Evolutionary conservation across 2,113 vertebrate genomes (phyloP), one percentile per base, ranked within the genome.

Genomic region (Plectropomus leopardus): DNA sequence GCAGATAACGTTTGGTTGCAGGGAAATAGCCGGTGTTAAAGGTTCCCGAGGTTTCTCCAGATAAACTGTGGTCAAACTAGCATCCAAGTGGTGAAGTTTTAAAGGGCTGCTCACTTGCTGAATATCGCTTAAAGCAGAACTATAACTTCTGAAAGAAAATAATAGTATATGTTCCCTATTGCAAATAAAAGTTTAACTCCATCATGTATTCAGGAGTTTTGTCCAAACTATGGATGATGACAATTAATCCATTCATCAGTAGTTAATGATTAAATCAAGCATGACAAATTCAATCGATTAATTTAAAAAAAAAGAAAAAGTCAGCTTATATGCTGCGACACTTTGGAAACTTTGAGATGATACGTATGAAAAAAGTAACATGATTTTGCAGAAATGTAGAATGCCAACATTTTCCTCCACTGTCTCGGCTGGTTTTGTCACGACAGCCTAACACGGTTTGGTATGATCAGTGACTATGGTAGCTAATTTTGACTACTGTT

Each of bases 1-100:
- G 60, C 70, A 55, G 84, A 79, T 61, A 48, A 32, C 5, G 54
- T 76, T 79, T 73, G 63, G 80, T 78, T 75, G 40, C 58, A 73
- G 77, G 57, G 61, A 66, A 55, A 23, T 21, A 23, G 58, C 44
- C 51, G 1, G 24, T 23, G 71, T 76, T 63, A 72, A 73, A 84
- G 67, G 59, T 42, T 58, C 26, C 15, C 63, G 67, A 84, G 67
- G 58, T 42, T 58, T 34, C 15, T 67, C 7, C 0, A 48, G 68
- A 67, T 74, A 61, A 80, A 57, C 47, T 10, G 16, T 13, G 65
- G 48, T 74, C 64, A 80, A 34, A 45, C 24, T 44, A 17, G 23
- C 42, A 34, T 26, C 48, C 13, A 9, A 16, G 61, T 14, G 67
- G 60, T 60, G 24, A 64, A 63, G 63, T 64, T 80, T 65, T 54